phyloP scores from a whole-genome alignment of 1,140 invertebrate species.

The Phenacoccus solenopsis region DNA sequence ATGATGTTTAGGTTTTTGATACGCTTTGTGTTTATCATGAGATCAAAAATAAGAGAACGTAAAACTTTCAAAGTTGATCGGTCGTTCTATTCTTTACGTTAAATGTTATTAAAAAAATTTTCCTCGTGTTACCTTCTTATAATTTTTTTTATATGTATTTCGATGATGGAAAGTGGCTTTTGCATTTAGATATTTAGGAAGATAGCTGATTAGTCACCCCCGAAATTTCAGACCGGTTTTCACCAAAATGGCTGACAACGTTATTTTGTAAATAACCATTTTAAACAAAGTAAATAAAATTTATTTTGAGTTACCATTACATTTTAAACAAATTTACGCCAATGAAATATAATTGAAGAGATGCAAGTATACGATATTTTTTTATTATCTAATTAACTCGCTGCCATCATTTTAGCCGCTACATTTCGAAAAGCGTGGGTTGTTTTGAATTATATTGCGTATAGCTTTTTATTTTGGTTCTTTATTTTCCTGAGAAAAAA shows the following conservation, averaged over 20 bases:
- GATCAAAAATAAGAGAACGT: neutral
- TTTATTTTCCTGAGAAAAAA: too few relatives aligned
- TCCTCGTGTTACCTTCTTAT: neutral
- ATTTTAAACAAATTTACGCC: slow-evolving; percentile 2
- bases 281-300: slow-evolving; percentile 5
- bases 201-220: neutral
- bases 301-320: slow-evolving; percentile 9
- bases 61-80: neutral
- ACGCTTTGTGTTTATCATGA: neutral
- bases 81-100: neutral
- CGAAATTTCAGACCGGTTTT: neutral
- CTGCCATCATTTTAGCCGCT: neutral
- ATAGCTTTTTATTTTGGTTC: neutral
- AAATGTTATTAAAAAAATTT: neutral
- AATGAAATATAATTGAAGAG: neutral
- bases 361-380: neutral
- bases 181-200: neutral
- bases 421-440: neutral
- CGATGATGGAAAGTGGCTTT: neutral
- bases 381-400: neutral
- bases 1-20: too few relatives aligned
- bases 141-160: neutral
- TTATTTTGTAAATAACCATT: neutral
- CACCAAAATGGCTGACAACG: neutral
- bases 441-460: neutral